Base-by-base conservation (phyloP, 2,888 invertebrate genomes). In the Yponomeuta evonymella region DNA sequence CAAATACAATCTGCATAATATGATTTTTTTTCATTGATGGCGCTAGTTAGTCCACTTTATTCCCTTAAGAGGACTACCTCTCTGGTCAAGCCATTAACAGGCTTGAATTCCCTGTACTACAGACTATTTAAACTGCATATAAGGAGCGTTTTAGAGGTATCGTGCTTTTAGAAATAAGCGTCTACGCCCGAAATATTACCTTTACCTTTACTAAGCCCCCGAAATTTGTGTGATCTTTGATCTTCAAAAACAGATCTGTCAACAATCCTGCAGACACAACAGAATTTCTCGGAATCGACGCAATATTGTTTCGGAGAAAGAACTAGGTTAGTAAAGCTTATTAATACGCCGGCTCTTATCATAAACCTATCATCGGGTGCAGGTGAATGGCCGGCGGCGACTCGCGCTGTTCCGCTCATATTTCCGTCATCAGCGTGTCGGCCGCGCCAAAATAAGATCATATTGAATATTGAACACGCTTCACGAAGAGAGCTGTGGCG, bases 391-490 rank as follows among this genome's bases (percentile, higher is more conserved):
- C 90, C 91, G 83, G 81, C 80, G 63, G 11, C 36, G 36, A 30
- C 79, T 81, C 83, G 83, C 81, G 78, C 84, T 86, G 82, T 80
- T 84, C 84, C 80, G 88, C 84, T 87, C 87, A 88, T 92, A 89
- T 88, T 86, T 92, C 91, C 81, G 80, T 92, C 91, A 87, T 85
- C 91, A 84, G 77, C 72, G 80, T 81, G 84, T 87, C 88, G 23
- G 90, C 89, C 43, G 88, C 90, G 90, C 91, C 91, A 91, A 90
- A 92, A 91, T 92, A 91, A 91, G 89, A 88, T 90, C 30, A 67
- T 36, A 70, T 62, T 63, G 62, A 63, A 70, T 70, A 70, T 70
- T 62, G 70, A 36, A 63, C 63, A 62, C 48, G 30, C 29, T 23
- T 58, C 29, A 29, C 29, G n/a, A 30, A 33, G 43, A 43, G 43